Evolutionary conservation across 2,888 invertebrate species (phyloP), one percentile per base, ranked within the genome.

Genomic region (Brachypterus glaber): DNA sequence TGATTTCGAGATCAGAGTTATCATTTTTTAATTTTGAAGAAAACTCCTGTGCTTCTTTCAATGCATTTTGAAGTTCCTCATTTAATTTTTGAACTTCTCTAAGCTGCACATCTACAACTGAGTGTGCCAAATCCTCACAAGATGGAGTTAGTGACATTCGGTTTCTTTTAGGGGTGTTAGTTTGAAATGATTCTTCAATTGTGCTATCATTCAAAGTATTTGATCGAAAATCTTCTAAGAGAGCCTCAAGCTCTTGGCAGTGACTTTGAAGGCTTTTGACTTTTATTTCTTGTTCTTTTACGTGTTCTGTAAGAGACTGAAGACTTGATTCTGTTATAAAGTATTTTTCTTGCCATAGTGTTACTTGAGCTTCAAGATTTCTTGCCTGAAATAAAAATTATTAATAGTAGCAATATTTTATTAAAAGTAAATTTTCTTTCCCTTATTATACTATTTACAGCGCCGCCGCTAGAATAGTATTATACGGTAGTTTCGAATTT

Each of bases 221-320:
- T 2, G 49, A 36, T 24, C 52, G 48, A n/a, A 57, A 52, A 38
- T 70, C 69, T 5, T 71, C 70, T 14, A 76, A 51, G 60, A 77
- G 54, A n/a, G 50, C 50, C 44, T 54, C 57, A 16, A 65, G 40
- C 51, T 66, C 65, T 3, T 42, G 44, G 40, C 60, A 63, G 34
- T 62, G 57, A 2, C 41, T 34, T 27, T 51, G 45, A 11, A 64
- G 46, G 41, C 43, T 48, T 17, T 45, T 37, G 16, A 60, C 45
- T 44, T 62, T 59, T 3, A 33, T 33, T 42, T 53, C 49, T 43
- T 62, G 56, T 29, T 55, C 50, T 33, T 52, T 41, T 15, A 54
- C 52, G 27, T 57, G 51, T 33, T 57, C 55, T 3, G 38, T 39
- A 12, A 61, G 32, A 17, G 35, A 40, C 17, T 58, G 53, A 17